Base-by-base conservation (phyloP, 1,140 invertebrate genomes). In the Atta colombica region DNA sequence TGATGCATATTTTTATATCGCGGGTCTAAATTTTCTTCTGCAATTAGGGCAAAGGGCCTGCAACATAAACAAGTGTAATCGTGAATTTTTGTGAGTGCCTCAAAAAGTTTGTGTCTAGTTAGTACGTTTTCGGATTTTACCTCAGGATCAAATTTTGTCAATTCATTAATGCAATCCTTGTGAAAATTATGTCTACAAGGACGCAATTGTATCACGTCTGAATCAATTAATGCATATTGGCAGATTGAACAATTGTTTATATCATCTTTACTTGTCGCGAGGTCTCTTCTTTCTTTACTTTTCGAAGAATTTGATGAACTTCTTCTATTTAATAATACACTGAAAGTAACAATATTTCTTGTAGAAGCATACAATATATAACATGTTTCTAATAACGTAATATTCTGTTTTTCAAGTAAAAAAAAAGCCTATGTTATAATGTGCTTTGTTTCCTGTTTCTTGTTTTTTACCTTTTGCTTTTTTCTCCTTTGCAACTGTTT, bases 41-140 rank as follows among this genome's bases (percentile, higher is more conserved):
- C 80, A 84, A 75, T 84, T 84, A 63, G 80, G 80, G 18, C 80
- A 84, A 61, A 31, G 3, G 21, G 80, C 80, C 80, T 84, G 69
- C n/a, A 84, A 84, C 58, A 51, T 49, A 84, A 84, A 75, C 12
- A 45, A 61, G 1, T 60, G 45, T 3, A 35, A 53, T 45, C 53
- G 28, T 72, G 6, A 81, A 28, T 45, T 10, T 81, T 14, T 18
- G 0, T 49, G 7, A 16, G 18, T 4, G 25, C 10, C 14, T 21
- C 14, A 21, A 31, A 31, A 49, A 16, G 0, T 8, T 74, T 21
- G 14, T 61, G 18, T 12, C 1, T 25, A n/a, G 0, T 28, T 35
- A 55, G 2, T 35, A n/a, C 2, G 3, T 72, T 74, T 60, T 35
- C n/a, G 0, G 2, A 74, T 74, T 74, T 75, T 84, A 84, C 80